A percentile compares a stretch with the other conserved stretches of the same genome.
These are phyloP conservation scores for Gorsachius goisagi DNA, from an alignment of 2,113 vertebrate species.

Conservation along the genomic window DNA sequence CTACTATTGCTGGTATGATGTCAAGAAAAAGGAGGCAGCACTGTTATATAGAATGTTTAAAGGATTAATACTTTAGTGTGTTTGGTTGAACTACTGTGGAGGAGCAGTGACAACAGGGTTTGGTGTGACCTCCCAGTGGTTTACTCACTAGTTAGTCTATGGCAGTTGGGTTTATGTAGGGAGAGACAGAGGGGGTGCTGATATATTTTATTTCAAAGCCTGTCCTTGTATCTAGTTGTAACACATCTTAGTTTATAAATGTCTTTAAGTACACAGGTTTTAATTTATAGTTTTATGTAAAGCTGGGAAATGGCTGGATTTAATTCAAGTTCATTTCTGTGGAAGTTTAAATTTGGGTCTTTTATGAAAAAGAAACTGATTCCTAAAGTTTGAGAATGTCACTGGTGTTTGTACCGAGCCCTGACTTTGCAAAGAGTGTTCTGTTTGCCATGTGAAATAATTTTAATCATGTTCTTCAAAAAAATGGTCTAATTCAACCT, in stretches of 20 bases:
- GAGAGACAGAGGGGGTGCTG: neutral
- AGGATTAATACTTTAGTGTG: neutral
- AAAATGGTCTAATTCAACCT: neutral
- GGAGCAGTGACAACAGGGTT: neutral
- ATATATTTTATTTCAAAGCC: neutral
- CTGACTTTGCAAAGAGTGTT: neutral
- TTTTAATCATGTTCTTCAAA: neutral
- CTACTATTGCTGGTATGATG: neutral
- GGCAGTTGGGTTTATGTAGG: neutral
- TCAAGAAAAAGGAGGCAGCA: neutral
- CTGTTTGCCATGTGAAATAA: neutral
- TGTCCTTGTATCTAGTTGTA: neutral
- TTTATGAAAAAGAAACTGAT: neutral
- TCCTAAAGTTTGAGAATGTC: neutral
- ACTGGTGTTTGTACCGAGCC: neutral
- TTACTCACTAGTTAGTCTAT: neutral
- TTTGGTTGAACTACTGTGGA: neutral
- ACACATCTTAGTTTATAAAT: neutral
- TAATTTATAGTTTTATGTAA: neutral
- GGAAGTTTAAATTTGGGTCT: neutral
- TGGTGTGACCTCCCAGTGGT: neutral
- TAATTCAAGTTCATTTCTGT: neutral
- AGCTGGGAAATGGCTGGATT: neutral
- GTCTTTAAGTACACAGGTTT: neutral
- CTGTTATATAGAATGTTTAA: neutral